Percentiles rank a stretch among this genome's conserved stretches.
Conservation (phyloP, 1,140 invertebrate species). For the Arctopsyche grandis region DNA sequence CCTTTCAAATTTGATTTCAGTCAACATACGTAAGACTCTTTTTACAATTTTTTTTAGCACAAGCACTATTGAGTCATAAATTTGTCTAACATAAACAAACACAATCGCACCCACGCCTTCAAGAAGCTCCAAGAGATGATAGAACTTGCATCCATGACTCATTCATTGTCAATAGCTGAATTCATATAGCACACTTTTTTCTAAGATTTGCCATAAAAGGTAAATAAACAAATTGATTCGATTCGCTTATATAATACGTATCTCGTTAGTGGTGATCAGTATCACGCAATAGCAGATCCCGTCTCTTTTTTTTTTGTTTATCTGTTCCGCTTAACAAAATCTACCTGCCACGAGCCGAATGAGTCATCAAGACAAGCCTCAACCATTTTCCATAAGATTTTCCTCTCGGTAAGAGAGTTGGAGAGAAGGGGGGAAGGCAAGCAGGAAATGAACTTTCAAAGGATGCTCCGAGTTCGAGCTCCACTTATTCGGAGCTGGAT, state of each 20-base stretch:
- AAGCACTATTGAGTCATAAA: neutral
- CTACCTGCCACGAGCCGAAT: neutral
- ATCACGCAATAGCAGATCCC: neutral
- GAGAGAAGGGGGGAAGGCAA: too few species aligned
- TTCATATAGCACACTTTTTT: neutral
- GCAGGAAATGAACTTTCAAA: too few species aligned
- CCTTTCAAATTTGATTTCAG: conserved; percentile 10
- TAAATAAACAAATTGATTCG: neutral
- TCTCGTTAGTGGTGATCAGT: neutral
- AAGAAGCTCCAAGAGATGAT: neutral
- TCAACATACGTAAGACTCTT: conserved; percentile 2
- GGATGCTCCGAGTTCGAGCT: too few species aligned
- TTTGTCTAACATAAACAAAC: conserved; percentile 7
- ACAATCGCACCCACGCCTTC: neutral
- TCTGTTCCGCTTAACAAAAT: neutral
- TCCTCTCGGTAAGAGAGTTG: too few species aligned
- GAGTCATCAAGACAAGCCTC: neutral
- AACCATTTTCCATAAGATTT: neutral
- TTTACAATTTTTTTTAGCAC: neutral
- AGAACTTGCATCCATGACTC: neutral
- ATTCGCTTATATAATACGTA: neutral
- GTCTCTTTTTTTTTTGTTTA: neutral
- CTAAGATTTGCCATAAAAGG: neutral
- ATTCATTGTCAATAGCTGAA: neutral
- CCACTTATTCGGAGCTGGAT: neutral